Conservation (phyloP, 2,113 vertebrate species). For the Syrmaticus mikado region DNA sequence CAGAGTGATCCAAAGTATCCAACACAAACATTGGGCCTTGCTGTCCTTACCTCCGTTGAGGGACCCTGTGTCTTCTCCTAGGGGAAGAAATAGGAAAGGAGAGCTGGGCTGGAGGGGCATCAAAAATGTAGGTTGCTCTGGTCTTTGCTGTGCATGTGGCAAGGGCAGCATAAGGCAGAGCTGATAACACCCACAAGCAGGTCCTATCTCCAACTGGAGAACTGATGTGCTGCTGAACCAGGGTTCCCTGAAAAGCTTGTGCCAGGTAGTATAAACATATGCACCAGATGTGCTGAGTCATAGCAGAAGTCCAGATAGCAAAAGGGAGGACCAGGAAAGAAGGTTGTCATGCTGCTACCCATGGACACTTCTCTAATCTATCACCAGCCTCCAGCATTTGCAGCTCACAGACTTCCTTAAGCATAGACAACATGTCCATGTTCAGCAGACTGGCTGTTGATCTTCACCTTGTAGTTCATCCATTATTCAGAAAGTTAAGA, state of each 20-base stretch:
- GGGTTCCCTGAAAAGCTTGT: not conserved
- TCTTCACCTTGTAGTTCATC: not conserved
- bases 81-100: not conserved
- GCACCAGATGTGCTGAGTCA: not conserved
- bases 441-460: not conserved
- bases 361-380: not conserved
- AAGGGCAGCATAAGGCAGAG: not conserved
- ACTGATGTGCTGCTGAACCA: not conserved
- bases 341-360: not conserved
- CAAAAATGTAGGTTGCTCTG: not conserved
- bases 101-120: not conserved
- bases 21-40: not conserved
- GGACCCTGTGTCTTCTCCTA: not conserved
- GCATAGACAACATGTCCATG: accelerated
- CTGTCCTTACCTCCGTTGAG: not conserved
- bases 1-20: not conserved
- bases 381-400: not conserved
- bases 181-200: not conserved
- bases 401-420: not conserved
- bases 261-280: too few relatives aligned
- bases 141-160: not conserved
- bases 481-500: not conserved
- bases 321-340: accelerated
- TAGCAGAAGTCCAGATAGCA: not conserved
- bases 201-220: not conserved